Evolutionary conservation across 2,797 vertebrate genomes (phyloP).

Genomic region (Myiotriccus ornatus): DNA sequence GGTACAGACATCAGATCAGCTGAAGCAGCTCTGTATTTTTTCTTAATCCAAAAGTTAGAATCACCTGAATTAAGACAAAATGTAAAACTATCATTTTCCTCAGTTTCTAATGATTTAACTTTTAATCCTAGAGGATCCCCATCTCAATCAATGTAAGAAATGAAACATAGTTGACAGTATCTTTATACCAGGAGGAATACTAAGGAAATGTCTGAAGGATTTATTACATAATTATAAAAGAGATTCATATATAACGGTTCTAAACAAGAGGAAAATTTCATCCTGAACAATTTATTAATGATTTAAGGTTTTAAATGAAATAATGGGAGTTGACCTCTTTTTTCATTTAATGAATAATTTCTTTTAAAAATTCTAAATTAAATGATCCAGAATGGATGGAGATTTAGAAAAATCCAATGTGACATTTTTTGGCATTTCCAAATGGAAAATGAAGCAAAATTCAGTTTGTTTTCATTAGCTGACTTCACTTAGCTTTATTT

Average conservation of each 20-base stretch:
- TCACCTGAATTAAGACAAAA: neutral
- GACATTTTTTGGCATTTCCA: neutral
- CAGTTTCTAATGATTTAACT: neutral
- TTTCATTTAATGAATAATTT: neutral
- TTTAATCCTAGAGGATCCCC: neutral
- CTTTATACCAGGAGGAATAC: neutral
- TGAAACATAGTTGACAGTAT: neutral
- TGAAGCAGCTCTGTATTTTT: neutral
- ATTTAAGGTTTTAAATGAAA: neutral
- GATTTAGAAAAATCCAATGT: neutral
- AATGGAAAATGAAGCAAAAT: neutral
- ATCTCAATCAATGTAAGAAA: neutral
- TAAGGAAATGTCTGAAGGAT: neutral
- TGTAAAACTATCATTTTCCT: neutral
- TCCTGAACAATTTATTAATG: neutral
- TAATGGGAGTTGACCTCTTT: fast-evolving
- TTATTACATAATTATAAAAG: neutral
- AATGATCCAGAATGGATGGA: neutral
- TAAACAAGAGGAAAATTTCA: neutral
- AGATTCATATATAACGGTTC: neutral
- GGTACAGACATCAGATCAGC: neutral
- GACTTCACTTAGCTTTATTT: neutral
- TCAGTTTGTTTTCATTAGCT: neutral
- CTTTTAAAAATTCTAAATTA: neutral
- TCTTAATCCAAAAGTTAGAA: neutral